These are phyloP conservation scores for Syngnathoides biaculeatus DNA, from an alignment of 2,113 vertebrate genomes.

Conservation along the genomic window DNA sequence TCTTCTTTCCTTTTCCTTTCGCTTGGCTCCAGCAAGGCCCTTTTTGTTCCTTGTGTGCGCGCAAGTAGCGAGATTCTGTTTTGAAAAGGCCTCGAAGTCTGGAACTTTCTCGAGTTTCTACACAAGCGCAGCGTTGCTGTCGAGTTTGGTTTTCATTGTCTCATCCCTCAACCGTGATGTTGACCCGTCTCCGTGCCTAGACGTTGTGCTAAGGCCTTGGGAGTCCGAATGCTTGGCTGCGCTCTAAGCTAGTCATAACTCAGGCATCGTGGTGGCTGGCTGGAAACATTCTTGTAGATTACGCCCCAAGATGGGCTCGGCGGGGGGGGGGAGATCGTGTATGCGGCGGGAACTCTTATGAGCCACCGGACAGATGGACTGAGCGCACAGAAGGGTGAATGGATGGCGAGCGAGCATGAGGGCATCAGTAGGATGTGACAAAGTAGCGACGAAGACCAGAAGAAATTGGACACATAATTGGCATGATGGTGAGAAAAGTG, in stretches of 20 bases:
- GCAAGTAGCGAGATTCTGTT: conserved; percentile 45
- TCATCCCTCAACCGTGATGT: not conserved
- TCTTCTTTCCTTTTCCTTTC: conserved; percentile 41
- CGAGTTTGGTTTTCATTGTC: not conserved
- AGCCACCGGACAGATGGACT: conserved; percentile 29
- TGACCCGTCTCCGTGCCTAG: not conserved
- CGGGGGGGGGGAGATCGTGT: conserved; percentile 50
- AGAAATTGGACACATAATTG: too few species aligned
- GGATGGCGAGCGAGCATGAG: not conserved
- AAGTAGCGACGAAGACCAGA: not conserved
- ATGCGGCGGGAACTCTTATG: conserved; percentile 23
- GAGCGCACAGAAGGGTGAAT: not conserved
- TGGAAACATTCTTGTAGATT: conserved; percentile 51
- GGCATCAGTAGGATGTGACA: not conserved
- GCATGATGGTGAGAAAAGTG: too few species aligned
- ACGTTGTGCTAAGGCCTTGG: not conserved
- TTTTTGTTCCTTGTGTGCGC: conserved; percentile 38
- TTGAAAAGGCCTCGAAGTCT: conserved; percentile 7
- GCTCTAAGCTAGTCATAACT: not conserved
- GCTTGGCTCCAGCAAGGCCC: conserved; percentile 35
- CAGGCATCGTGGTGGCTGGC: conserved; percentile 18
- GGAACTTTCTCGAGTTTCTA: not conserved
- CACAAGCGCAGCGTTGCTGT: not conserved
- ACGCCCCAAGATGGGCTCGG: conserved; percentile 43
- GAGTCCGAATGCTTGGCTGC: not conserved